These are phyloP conservation scores for Acridotheres tristis DNA, from an alignment of 2,797 vertebrate genomes.

Conservation along the genomic window DNA sequence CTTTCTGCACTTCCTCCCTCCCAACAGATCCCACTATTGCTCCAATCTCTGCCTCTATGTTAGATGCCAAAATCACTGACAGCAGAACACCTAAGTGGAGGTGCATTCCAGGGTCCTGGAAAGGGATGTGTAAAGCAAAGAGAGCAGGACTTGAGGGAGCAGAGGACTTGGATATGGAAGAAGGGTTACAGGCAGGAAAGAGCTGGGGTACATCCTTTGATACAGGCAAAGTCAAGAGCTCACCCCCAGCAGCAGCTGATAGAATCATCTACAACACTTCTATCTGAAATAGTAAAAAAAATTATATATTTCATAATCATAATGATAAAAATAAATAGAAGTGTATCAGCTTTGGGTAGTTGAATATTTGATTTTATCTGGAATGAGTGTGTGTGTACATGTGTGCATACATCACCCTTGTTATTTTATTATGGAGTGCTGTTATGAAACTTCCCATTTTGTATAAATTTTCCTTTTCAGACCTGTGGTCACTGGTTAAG, in stretches of 20 bases:
- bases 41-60: neutral
- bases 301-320: neutral
- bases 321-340: slow-evolving; percentile 27
- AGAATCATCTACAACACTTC: neutral
- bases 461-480: slow-evolving; percentile 60
- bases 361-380: slow-evolving; percentile 21
- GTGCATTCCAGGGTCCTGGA: neutral
- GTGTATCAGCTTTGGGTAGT: neutral
- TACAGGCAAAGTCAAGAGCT: neutral
- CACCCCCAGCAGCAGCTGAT: neutral
- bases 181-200: neutral
- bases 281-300: neutral
- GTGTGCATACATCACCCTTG: neutral
- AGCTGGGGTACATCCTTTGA: neutral
- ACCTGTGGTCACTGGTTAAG: slow-evolving; percentile 57
- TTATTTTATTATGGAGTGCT: slow-evolving; percentile 6
- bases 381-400: neutral
- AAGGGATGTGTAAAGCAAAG: neutral
- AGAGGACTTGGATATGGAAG: neutral
- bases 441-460: slow-evolving; percentile 45
- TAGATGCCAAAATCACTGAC: neutral
- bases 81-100: neutral
- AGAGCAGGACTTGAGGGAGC: neutral
- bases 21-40: neutral
- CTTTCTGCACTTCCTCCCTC: neutral